Evolutionary conservation across 2,888 invertebrate genomes (phyloP), one percentile per base, ranked within the genome.

Genomic region (Frankliniella intonsa): DNA sequence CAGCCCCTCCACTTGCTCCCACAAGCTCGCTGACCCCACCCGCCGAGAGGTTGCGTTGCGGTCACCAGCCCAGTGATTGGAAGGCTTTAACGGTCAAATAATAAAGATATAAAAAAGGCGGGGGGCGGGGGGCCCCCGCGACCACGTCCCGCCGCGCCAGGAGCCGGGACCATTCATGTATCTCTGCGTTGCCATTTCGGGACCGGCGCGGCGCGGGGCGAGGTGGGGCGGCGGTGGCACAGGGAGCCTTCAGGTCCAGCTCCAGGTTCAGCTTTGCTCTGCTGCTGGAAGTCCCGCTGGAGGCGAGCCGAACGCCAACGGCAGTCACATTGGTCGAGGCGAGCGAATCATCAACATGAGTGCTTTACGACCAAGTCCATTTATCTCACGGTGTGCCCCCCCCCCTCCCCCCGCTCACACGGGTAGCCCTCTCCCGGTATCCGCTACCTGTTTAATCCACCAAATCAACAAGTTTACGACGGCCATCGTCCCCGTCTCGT

Each of bases 381-480:
- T 62, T 62, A 62, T 62, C 62, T 62, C 62, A 19, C 62, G 7
- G 62, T 7, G 19, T 62, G 62, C n/a, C 62, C n/a, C 62, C n/a
- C 38, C 38, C 38, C 38, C 38, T 38, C 38, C 38, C 38, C 38
- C 5, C 38, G 38, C 38, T 38, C 38, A 38, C 38, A 38, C 38
- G 38, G 38, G 38, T 38, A 38, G 38, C 38, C 38, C 38, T 38
- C 38, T n/a, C 38, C 38, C 38, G 38, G 38, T 5, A 38, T 38
- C 38, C 38, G 38, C 38, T 38, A 38, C 38, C 38, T 38, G 38
- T 38, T 38, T 38, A 62, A 62, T n/a, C 62, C 62, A 62, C 62
- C n/a, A 25, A 76, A 25, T 76, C 69, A 25, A 76, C 69, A 25
- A 25, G 69, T 76, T 76, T 76, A 76, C 69, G 69, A 25, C 25